Percentiles rank a stretch among this genome's conserved stretches.
phyloP scores from a whole-genome alignment of 2,888 invertebrate species.

The Augochlorella aurata region DNA sequence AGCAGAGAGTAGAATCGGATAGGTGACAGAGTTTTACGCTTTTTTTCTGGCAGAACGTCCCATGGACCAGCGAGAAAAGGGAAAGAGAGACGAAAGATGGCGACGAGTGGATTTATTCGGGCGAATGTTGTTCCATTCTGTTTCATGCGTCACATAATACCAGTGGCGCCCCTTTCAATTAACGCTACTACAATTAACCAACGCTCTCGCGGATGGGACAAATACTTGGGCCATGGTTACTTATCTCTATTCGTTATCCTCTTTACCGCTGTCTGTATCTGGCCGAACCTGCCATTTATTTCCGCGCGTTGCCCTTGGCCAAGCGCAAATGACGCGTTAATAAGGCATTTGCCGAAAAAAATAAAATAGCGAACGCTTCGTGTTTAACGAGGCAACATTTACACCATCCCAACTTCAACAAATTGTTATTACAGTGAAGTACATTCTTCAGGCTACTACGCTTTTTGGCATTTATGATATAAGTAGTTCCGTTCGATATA shows the following conservation, averaged over 20 bases:
- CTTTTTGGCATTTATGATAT: too few relatives aligned
- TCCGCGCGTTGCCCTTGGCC: neutral
- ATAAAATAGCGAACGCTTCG: neutral
- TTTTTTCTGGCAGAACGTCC: neutral
- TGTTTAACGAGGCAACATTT: too few relatives aligned
- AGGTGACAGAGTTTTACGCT: neutral
- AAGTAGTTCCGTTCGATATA: too few relatives aligned
- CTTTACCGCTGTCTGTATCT: slow-evolving; percentile 26
- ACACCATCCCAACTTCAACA: too few relatives aligned
- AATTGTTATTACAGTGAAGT: too few relatives aligned
- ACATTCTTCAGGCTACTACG: too few relatives aligned
- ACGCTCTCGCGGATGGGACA: slow-evolving; percentile 42
- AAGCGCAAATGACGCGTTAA: slow-evolving; percentile 16
- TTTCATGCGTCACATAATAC: slow-evolving; percentile 49
- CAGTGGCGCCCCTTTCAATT: slow-evolving; percentile 47
- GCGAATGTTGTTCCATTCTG: slow-evolving; percentile 42
- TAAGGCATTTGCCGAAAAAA: neutral
- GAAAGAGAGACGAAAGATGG: neutral
- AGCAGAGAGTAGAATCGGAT: too few relatives aligned
- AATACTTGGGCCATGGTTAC: slow-evolving; percentile 52
- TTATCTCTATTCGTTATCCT: slow-evolving; percentile 41
- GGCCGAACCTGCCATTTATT: neutral
- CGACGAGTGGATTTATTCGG: slow-evolving; percentile 17
- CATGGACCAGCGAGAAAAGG: neutral
- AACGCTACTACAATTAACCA: slow-evolving; percentile 55